Conservation (phyloP, 1,140 invertebrate species). For the Lepidurus packardi region DNA sequence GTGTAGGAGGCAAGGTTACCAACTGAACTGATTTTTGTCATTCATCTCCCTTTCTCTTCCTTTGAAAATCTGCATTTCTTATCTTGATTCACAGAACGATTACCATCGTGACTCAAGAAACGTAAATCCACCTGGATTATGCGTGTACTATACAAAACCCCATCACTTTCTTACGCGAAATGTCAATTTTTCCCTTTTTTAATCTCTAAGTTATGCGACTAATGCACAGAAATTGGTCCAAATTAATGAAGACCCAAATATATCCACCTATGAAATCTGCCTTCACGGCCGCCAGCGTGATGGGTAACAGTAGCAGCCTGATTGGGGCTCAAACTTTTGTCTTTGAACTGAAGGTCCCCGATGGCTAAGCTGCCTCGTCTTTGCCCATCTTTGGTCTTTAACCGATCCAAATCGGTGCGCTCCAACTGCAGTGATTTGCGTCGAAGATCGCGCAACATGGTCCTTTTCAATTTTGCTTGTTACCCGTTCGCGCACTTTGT, state of each 20-base stretch:
- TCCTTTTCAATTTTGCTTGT: neutral
- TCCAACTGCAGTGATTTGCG: constrained; percentile 43
- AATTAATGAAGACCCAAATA: neutral
- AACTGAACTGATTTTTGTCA: no score
- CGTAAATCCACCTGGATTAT: no score
- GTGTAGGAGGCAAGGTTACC: no score
- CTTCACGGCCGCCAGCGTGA: neutral
- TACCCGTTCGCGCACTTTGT: neutral
- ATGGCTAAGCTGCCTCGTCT: constrained; percentile 39
- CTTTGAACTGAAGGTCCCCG: constrained; percentile 33
- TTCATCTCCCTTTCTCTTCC: no score
- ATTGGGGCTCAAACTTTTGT: constrained; percentile 35
- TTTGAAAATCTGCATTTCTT: no score
- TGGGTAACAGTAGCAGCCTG: neutral
- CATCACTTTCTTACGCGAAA: no score
- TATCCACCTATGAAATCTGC: neutral
- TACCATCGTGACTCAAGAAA: no score
- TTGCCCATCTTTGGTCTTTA: constrained; percentile 33
- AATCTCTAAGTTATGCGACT: no score
- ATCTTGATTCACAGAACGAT: no score
- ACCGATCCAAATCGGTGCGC: constrained; percentile 37
- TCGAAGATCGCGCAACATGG: constrained; percentile 37
- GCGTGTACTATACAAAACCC: no score
- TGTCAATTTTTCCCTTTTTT: no score
- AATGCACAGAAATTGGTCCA: no score